Conservation (phyloP, 2,113 vertebrate species). For the Monarcha castaneiventris region DNA sequence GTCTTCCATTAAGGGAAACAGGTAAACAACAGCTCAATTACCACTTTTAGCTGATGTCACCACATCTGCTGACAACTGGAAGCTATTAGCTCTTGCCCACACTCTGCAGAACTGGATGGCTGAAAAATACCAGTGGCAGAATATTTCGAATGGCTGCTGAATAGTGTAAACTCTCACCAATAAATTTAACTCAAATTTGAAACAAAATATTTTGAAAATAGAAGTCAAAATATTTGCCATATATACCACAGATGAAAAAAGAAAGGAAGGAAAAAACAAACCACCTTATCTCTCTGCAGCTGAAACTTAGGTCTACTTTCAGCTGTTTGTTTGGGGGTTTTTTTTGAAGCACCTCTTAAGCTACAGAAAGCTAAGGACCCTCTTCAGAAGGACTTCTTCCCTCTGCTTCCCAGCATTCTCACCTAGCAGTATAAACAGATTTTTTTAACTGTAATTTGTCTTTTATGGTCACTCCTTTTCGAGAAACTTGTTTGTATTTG, state of each 20-base stretch:
- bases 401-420: background rate
- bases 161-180: background rate
- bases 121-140: background rate
- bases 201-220: background rate
- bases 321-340: background rate
- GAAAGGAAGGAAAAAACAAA: background rate
- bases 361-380: background rate
- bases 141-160: background rate
- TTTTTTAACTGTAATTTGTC: background rate
- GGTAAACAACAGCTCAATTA: background rate
- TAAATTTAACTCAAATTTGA: background rate
- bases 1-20: background rate
- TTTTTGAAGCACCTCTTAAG: background rate
- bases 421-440: background rate
- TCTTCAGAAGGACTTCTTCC: background rate
- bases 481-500: background rate
- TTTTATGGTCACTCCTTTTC: background rate
- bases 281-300: background rate
- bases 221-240: background rate
- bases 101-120: background rate
- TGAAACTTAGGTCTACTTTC: background rate
- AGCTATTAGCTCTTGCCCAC: background rate
- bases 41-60: background rate
- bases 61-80: background rate
- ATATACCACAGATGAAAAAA: background rate